Percentiles rank a stretch among this genome's conserved stretches.
phyloP scores from a whole-genome alignment of 2,797 vertebrate genomes.

The Tokudaia tokunoshimensis region DNA sequence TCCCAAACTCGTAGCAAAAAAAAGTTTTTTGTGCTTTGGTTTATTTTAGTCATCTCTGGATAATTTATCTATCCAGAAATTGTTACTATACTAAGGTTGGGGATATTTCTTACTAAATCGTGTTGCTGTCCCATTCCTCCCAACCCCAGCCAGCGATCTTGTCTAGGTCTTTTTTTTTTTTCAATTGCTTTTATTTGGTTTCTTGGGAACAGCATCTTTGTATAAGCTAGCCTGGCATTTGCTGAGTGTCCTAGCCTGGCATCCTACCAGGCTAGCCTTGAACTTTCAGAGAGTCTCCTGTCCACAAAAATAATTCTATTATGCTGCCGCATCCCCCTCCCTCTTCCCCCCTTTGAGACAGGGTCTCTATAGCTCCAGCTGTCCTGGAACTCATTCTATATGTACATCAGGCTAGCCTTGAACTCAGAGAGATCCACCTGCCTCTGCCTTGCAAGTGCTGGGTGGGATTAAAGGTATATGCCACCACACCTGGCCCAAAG shows the following conservation, averaged over 20 bases:
- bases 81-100: neutral
- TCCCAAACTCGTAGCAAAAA: neutral
- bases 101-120: neutral
- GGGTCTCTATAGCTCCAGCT: neutral
- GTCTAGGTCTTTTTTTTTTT: neutral
- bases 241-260: neutral
- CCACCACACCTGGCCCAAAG: neutral
- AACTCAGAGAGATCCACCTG: neutral
- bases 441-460: neutral
- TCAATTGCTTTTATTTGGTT: neutral
- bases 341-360: neutral
- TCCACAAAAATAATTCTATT: too few relatives aligned
- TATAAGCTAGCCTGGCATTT: neutral
- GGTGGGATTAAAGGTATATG: neutral
- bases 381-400: neutral
- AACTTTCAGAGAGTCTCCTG: too few relatives aligned
- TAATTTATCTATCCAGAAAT: conserved; percentile 20
- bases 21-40: neutral
- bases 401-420: neutral
- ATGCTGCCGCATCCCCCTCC: too few relatives aligned
- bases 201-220: neutral
- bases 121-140: neutral
- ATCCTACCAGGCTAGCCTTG: too few relatives aligned
- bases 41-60: conserved; percentile 27
- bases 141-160: conserved; percentile 24